phyloP scores from a whole-genome alignment of 2,797 vertebrate genomes.

The Peromyscus aztecus region DNA sequence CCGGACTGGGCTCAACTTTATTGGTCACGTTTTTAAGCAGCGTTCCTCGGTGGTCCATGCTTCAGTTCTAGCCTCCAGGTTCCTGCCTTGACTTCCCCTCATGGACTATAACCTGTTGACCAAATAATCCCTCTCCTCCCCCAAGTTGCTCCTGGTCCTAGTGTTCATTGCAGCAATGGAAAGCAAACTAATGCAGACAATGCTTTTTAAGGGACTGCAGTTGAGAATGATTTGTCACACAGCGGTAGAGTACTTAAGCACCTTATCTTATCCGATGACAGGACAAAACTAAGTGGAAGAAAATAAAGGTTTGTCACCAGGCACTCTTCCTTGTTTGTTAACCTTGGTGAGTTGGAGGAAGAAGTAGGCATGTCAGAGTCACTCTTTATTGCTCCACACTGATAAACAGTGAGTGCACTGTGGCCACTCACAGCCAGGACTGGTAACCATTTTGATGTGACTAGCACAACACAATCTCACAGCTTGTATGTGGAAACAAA shows the following conservation, averaged over 20 bases:
- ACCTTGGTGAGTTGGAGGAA: background rate
- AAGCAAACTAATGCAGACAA: background rate
- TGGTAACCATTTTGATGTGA: background rate
- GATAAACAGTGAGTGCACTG: background rate
- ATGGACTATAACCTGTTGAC: no score
- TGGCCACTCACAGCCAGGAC: background rate
- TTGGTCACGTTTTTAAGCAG: background rate
- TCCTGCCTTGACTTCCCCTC: background rate
- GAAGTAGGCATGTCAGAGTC: background rate
- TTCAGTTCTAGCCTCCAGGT: background rate
- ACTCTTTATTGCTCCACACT: background rate
- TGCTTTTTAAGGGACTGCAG: background rate
- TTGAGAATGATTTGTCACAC: background rate
- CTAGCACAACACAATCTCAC: background rate
- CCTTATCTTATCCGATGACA: background rate
- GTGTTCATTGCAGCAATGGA: background rate
- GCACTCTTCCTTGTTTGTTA: background rate
- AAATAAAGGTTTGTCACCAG: background rate
- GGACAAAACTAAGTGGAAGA: background rate
- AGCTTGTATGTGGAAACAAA: conserved; percentile 21
- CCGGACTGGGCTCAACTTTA: background rate
- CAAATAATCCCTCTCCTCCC: background rate
- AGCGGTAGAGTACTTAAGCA: background rate
- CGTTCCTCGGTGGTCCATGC: background rate
- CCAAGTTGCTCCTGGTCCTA: background rate